Evolutionary conservation across 1,140 invertebrate genomes (phyloP).

Genomic region (Myzus persicae): DNA sequence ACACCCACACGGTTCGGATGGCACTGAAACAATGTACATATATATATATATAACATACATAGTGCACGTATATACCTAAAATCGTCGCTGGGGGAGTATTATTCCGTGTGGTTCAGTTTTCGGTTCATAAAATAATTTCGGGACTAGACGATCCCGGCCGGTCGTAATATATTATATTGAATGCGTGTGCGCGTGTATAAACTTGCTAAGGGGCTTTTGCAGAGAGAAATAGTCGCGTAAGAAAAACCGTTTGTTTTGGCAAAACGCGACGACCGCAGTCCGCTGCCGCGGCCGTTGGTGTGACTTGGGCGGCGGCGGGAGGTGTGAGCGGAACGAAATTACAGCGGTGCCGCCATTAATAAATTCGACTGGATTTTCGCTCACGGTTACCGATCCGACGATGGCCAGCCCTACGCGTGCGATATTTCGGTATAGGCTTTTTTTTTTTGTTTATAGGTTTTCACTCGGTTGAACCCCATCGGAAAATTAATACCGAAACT

Average conservation of each 20-base stretch:
- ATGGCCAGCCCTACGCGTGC: background rate
- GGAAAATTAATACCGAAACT: background rate
- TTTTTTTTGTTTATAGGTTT: background rate
- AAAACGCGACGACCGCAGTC: constrained; percentile 18
- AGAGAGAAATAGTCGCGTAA: background rate
- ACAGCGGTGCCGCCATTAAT: background rate
- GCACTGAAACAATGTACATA: too few species aligned
- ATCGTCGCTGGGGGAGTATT: background rate
- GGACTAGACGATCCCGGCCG: background rate
- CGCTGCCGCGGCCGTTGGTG: background rate
- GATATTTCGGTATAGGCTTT: background rate
- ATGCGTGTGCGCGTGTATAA: background rate
- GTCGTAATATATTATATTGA: background rate
- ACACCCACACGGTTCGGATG: background rate
- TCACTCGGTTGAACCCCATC: background rate
- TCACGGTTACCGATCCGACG: background rate
- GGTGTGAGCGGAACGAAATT: constrained; percentile 16
- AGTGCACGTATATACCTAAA: background rate
- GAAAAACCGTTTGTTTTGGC: constrained; percentile 43
- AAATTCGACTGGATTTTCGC: constrained; percentile 7
- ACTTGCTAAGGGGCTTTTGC: background rate
- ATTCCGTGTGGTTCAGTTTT: constrained; percentile 32
- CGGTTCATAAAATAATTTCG: constrained; percentile 41
- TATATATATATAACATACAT: too few species aligned
- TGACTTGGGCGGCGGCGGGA: background rate